These are phyloP conservation scores for Coecobrya sp. DNA, from an alignment of 2,888 invertebrate species.

Conservation along the genomic window DNA sequence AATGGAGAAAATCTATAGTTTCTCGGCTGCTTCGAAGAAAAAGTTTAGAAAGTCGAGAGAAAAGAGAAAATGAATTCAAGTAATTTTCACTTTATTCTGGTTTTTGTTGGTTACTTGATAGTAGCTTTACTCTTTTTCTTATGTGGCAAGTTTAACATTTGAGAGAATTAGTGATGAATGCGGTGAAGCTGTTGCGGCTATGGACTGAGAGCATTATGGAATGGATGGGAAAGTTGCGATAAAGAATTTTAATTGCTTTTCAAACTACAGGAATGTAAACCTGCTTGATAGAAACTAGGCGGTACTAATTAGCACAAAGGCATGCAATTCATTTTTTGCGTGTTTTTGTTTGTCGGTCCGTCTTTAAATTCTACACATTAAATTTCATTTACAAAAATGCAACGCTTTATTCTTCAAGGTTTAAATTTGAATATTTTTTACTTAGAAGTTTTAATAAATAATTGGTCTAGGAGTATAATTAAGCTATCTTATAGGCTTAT, in stretches of 20 bases:
- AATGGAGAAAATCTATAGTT: slow-evolving; percentile 14
- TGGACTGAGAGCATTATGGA: not conserved
- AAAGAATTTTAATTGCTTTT: slow-evolving; percentile 74
- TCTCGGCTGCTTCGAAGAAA: not conserved
- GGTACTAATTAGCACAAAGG: slow-evolving; percentile 14
- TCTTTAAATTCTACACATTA: not conserved
- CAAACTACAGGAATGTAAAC: not conserved
- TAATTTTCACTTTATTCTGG: slow-evolving; percentile 42
- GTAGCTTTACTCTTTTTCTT: not conserved
- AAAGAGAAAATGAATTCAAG: slow-evolving; percentile 6
- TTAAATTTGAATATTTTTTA: not conserved
- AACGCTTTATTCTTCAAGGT: not conserved
- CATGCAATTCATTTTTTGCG: not conserved
- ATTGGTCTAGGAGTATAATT: no score
- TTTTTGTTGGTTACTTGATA: not conserved
- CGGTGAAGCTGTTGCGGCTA: not conserved
- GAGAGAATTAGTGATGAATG: slow-evolving; percentile 24
- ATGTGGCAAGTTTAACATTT: not conserved
- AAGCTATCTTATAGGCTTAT: no score
- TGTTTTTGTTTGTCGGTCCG: not conserved
- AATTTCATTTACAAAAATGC: not conserved
- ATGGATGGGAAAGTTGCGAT: slow-evolving; percentile 29
- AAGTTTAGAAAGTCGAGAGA: not conserved
- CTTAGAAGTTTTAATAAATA: no score
- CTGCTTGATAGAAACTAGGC: not conserved